Evolutionary conservation across 2,113 vertebrate species (phyloP), one percentile per base, ranked within the genome.

Genomic region (Toxotes chatareus): DNA sequence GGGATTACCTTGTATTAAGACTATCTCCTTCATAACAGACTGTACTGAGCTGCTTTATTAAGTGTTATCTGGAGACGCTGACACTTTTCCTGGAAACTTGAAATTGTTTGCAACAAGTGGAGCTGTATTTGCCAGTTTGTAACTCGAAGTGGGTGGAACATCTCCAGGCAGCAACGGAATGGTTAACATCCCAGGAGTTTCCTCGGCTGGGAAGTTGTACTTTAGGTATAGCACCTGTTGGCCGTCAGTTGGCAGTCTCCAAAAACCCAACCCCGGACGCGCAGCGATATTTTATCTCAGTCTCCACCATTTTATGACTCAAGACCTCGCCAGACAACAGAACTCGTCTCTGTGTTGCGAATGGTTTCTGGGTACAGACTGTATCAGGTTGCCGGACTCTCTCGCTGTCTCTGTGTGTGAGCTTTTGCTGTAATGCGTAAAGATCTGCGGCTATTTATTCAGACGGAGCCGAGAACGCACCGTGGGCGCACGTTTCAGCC

Each of bases 221-320:
- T 92, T 94, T 92, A 93, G 86, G 93, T 86, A 71, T 88, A 94
- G 95, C 97, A 97, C 97, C 97, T 97, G 96, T 96, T 94, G 94
- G 89, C 88, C 19, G 90, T 90, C 92, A 85, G 92, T 93, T 93
- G 92, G 94, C 94, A 87, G 90, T 86, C 91, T 70, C 73, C 90
- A 85, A 78, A 40, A 88, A 84, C 34, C 82, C 84, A 86, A 84
- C 82, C 76, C 40, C 73, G 80, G 71, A 51, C 47, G 72, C 23
- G 71, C 85, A 60, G 67, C 64, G 87, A 93, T 85, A 91, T 84
- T 89, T 88, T 79, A 92, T 83, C 86, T 81, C 75, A 73, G 85
- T 83, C 84, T 92, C 40, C 75, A 16, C 68, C 73, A 60, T 85
- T 79, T 85, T 89, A 84, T 76, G 87, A 87, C 79, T 85, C 73